Percentiles rank a stretch among this genome's conserved stretches.
Conservation (phyloP, 2,888 invertebrate species). For the Cynaeus angustus region DNA sequence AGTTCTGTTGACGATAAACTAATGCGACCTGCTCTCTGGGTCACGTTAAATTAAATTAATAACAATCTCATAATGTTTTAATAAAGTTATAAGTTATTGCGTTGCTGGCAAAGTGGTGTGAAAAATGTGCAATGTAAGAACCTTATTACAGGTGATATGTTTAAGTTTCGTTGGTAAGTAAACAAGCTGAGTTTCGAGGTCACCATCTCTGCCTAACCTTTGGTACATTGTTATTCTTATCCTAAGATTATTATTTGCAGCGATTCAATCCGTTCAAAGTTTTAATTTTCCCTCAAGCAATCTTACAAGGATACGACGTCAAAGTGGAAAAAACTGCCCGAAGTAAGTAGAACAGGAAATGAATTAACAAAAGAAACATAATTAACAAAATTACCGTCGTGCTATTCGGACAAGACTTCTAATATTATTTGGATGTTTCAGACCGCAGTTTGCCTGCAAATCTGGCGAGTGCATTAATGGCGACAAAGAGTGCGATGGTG, state of each 20-base stretch:
- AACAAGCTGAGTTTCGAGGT: slow-evolving; percentile 4
- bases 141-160: slow-evolving; percentile 10
- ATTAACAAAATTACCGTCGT: too few relatives aligned
- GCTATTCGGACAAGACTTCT: too few relatives aligned
- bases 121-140: slow-evolving; percentile 29
- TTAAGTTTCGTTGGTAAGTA: slow-evolving; percentile 24
- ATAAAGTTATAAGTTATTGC: neutral
- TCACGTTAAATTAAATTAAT: slow-evolving; percentile 3
- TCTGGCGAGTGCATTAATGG: slow-evolving; percentile 69
- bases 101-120: neutral
- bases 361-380: neutral
- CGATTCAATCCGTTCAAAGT: neutral
- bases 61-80: slow-evolving; percentile 2
- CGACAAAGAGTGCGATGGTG: slow-evolving; percentile 71
- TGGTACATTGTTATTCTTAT: neutral
- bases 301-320: neutral
- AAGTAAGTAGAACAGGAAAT: neutral
- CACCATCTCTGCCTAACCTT: neutral
- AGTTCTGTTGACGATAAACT: slow-evolving; percentile 12
- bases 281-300: neutral
- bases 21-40: slow-evolving; percentile 16
- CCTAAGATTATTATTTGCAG: neutral
- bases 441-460: slow-evolving; percentile 44
- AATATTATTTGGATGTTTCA: neutral
- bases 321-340: neutral